These are phyloP conservation scores for Donacobius atricapilla DNA, from an alignment of 2,113 vertebrate species.

Conservation along the genomic window DNA sequence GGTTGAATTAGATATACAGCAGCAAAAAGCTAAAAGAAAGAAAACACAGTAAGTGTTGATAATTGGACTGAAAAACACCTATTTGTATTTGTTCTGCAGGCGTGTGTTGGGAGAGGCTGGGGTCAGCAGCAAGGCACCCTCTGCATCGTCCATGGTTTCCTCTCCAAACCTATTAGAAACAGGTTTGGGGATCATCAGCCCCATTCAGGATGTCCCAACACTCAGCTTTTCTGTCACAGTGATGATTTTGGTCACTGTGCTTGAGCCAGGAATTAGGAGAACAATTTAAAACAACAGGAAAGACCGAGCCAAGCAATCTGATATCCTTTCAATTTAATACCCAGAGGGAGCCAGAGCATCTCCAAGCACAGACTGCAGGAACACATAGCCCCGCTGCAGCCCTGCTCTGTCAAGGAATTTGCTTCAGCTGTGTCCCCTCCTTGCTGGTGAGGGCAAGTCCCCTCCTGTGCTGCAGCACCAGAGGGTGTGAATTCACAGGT, in stretches of 20 bases:
- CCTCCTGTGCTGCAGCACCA: background rate
- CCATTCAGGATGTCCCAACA: background rate
- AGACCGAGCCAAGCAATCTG: background rate
- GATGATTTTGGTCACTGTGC: background rate
- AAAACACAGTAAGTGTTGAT: background rate
- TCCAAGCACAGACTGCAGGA: background rate
- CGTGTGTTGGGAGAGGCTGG: background rate
- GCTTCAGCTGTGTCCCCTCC: background rate
- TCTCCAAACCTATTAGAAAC: background rate
- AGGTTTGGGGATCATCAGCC: background rate
- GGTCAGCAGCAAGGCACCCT: background rate
- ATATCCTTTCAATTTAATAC: background rate
- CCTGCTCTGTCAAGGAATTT: background rate
- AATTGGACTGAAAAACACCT: background rate
- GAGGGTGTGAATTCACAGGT: background rate
- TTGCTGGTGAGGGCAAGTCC: background rate
- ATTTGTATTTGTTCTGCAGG: background rate
- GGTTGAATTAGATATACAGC: background rate
- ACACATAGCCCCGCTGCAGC: background rate
- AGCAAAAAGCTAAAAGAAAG: background rate
- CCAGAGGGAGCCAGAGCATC: background rate
- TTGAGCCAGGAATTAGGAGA: accelerated
- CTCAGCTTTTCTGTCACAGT: background rate
- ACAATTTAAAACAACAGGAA: background rate
- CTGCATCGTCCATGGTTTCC: background rate